Conservation (phyloP, 2,113 vertebrate genomes). For the Turdus rufiventris region DNA sequence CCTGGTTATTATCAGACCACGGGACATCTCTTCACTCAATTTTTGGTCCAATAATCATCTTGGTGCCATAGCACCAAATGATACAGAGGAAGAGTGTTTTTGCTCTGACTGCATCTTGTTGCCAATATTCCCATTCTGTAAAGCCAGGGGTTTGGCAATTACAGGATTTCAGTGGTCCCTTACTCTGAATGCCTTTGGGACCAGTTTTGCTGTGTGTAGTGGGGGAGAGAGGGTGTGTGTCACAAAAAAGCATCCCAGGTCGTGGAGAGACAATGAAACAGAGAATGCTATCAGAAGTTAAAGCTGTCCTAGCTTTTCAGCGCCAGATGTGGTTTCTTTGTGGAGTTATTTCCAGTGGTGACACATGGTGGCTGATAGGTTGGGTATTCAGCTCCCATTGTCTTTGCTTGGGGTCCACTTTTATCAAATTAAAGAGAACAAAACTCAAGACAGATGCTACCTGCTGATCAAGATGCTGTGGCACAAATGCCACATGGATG, state of each 20-base stretch:
- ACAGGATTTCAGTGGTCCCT: not conserved
- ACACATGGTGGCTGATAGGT: conserved; percentile 32
- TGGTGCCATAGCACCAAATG: not conserved
- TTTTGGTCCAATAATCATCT: not conserved
- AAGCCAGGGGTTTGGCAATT: not conserved
- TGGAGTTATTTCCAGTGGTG: conserved; percentile 36
- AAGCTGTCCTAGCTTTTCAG: not conserved
- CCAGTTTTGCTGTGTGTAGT: not conserved
- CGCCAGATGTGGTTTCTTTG: conserved; percentile 18
- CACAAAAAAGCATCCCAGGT: not conserved
- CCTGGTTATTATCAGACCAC: not conserved
- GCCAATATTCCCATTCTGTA: not conserved
- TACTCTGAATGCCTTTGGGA: not conserved
- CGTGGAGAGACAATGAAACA: not conserved
- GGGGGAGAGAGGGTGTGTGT: not conserved
- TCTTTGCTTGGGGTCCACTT: conserved; percentile 24
- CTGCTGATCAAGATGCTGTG: not conserved
- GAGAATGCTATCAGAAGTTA: not conserved
- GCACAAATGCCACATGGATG: not conserved
- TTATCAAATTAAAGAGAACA: conserved; percentile 36
- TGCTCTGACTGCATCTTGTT: not conserved
- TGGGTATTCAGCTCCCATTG: conserved; percentile 5
- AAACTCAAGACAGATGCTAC: conserved; percentile 37
- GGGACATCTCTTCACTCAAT: not conserved
- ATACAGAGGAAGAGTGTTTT: not conserved